Evolutionary conservation across 2,797 vertebrate genomes (phyloP).

Genomic region (Trichosurus vulpecula): DNA sequence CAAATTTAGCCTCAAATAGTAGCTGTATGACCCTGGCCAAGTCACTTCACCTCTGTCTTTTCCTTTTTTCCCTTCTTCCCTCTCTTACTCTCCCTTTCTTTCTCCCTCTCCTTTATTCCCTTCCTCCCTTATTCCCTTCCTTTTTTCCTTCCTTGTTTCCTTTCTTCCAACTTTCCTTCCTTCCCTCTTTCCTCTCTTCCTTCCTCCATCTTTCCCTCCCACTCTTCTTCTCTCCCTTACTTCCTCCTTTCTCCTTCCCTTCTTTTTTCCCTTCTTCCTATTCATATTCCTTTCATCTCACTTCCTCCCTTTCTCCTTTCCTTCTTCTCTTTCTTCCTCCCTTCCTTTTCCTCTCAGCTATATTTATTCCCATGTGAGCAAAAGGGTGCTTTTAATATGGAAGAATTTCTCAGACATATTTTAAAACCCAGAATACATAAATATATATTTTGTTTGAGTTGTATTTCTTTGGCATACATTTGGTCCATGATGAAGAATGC

Average conservation of each 20-base stretch:
- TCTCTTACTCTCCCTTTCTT: background rate
- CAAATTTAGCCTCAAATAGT: background rate
- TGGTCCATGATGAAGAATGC: background rate
- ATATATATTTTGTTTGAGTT: slow-evolving; percentile 11
- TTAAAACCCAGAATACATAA: slow-evolving; percentile 33
- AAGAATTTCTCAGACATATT: slow-evolving; percentile 2
- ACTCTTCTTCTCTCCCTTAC: background rate
- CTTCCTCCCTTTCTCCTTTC: background rate
- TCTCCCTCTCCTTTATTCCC: background rate
- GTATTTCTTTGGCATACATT: background rate
- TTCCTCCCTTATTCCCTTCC: background rate
- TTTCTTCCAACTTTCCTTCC: background rate
- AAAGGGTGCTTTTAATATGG: slow-evolving; percentile 5
- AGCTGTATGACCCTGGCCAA: background rate
- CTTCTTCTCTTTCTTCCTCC: background rate
- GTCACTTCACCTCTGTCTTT: background rate
- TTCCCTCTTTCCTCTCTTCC: background rate
- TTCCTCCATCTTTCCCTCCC: background rate
- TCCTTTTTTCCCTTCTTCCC: background rate
- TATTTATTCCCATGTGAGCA: slow-evolving; percentile 12
- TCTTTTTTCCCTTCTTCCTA: background rate
- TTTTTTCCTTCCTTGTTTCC: no score
- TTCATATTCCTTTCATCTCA: background rate
- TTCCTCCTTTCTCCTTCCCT: background rate
- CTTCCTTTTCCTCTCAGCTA: background rate